These are phyloP conservation scores for Aleiodes testaceus DNA, from an alignment of 2,888 invertebrate species.

Conservation along the genomic window DNA sequence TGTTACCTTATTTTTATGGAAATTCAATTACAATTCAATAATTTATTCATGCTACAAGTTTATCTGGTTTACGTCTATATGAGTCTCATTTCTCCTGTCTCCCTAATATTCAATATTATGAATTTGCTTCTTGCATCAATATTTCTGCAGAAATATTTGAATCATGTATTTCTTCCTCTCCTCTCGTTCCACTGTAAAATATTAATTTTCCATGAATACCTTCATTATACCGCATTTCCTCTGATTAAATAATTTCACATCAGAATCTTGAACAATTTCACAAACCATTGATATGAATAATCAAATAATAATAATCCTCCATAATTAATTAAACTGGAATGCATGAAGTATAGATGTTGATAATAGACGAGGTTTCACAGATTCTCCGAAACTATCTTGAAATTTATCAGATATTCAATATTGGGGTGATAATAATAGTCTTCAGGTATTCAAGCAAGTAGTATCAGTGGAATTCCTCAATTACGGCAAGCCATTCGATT, in stretches of 20 bases:
- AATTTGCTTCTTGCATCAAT: too few species aligned
- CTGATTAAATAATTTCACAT: background rate
- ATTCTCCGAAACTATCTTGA: constrained; percentile 27
- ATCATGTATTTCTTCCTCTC: too few species aligned
- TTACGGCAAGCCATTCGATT: background rate
- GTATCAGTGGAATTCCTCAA: constrained; percentile 13
- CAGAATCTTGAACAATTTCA: constrained; percentile 6
- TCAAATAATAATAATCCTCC: constrained; percentile 13
- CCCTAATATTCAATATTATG: too few species aligned
- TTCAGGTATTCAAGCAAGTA: constrained; percentile 10
- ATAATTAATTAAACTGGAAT: constrained; percentile 28
- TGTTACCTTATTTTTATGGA: constrained; percentile 11
- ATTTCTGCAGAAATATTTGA: too few species aligned
- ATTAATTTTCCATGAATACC: too few species aligned
- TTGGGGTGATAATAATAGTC: constrained; percentile 28
- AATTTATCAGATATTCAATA: constrained; percentile 29
- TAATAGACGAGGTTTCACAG: constrained; percentile 15
- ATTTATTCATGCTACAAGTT: too few species aligned
- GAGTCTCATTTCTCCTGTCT: too few species aligned
- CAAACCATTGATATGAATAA: background rate
- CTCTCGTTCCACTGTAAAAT: background rate
- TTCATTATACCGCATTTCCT: background rate
- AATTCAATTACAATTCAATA: constrained; percentile 6
- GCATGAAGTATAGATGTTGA: constrained; percentile 25
- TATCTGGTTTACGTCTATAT: too few species aligned